Percentiles rank a stretch among this genome's conserved stretches.
Evolutionary conservation across 2,113 vertebrate species (phyloP).

Genomic region (Calonectris borealis): DNA sequence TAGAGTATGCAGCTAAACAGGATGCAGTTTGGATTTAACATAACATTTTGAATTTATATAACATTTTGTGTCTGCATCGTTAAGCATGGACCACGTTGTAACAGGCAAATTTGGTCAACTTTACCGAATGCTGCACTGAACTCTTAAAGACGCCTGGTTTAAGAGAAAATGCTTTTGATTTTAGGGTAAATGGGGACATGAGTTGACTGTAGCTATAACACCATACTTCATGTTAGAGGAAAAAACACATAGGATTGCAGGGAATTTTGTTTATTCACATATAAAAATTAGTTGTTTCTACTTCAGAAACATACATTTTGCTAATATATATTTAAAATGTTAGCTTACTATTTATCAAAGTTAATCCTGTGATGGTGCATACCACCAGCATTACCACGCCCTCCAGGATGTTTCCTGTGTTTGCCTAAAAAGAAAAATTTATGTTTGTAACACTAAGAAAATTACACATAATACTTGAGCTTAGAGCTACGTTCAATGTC

Average conservation of each 20-base stretch:
- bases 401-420: slow-evolving; percentile 92
- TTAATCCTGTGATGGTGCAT: slow-evolving; percentile 96
- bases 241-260: rapidly evolving
- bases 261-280: background rate
- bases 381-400: slow-evolving; percentile 92
- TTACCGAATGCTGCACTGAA: background rate
- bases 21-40: rapidly evolving
- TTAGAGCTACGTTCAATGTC: rapidly evolving
- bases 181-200: rapidly evolving
- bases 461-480: rapidly evolving
- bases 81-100: rapidly evolving
- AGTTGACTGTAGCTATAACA: background rate
- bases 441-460: background rate
- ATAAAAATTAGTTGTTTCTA: background rate
- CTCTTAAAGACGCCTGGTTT: rapidly evolving
- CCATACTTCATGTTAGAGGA: background rate
- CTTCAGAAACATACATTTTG: background rate
- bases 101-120: background rate
- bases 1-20: rapidly evolving
- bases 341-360: slow-evolving; percentile 94
- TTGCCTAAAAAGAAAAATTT: slow-evolving; percentile 75
- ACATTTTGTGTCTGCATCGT: rapidly evolving
- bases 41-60: rapidly evolving
- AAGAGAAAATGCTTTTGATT: background rate
- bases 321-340: rapidly evolving